Evolutionary conservation across 2,113 vertebrate species (phyloP).

Genomic region (Oenanthe oenanthe): DNA sequence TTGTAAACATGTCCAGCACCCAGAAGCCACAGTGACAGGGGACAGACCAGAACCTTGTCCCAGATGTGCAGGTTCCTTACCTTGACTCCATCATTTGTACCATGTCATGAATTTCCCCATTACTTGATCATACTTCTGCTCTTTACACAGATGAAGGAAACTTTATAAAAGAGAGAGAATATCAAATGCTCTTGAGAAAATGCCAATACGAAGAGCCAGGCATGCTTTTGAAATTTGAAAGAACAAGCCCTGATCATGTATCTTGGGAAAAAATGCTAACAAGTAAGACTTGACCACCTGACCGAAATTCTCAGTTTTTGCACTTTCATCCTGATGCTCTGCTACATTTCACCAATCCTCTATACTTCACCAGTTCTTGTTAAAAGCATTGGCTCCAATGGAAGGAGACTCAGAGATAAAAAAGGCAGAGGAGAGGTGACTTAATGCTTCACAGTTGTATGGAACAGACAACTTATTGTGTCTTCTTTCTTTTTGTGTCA

Average conservation of each 20-base stretch:
- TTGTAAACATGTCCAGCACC: neutral
- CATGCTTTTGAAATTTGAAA: neutral
- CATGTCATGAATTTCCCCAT: neutral
- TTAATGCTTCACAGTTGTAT: neutral
- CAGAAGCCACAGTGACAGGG: neutral
- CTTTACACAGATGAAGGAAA: neutral
- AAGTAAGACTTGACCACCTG: neutral
- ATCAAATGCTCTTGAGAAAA: neutral
- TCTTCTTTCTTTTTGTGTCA: neutral
- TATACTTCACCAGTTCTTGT: neutral
- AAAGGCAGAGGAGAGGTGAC: neutral
- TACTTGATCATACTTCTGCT: neutral
- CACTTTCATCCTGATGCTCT: neutral
- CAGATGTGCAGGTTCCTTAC: neutral
- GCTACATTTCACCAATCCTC: neutral
- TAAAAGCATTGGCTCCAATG: neutral
- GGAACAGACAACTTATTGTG: neutral
- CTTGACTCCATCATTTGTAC: neutral
- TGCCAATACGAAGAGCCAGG: neutral
- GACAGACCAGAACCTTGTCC: neutral
- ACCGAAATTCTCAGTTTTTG: neutral
- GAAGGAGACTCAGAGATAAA: neutral
- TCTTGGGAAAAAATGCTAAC: neutral
- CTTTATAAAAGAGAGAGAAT: neutral
- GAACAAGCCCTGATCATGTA: neutral